Base-by-base conservation (phyloP, 2,113 vertebrate genomes). In the Cyrtonyx montezumae region DNA sequence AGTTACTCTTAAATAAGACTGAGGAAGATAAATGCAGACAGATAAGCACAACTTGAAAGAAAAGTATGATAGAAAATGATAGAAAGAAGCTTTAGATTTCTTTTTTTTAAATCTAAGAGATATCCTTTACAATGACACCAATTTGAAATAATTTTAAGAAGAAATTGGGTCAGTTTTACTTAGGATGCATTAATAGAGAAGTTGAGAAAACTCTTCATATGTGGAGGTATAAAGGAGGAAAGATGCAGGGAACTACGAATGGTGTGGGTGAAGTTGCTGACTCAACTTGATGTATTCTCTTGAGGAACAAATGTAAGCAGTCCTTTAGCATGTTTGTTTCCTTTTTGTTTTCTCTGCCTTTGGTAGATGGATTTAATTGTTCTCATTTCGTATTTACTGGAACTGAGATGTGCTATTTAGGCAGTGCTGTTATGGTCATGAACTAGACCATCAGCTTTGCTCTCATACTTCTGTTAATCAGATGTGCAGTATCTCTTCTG, bases 31-130 rank as follows among this genome's bases (percentile, higher is more conserved):
- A 94, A 62, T 4, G 6, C 84, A 88, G 69, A 46, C 56, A 87
- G 80, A 76, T 91, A 88, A 88, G 59, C 28, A 86, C 83, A 92
- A 81, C 83, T 78, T 87, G 58, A 43, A 90, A 84, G 68, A 87
- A 69, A 88, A 87, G 59, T 78, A 23, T 0, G 26, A 43, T 43
- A 17, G 7, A 43, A 43, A 79, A 28, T 42, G 76, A 76, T 45
- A 79, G 75, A 84, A 69, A 83, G 40, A 76, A 89, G 34, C 73
- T 85, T 62, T 79, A 67, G 73, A 43, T 46, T 43, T 37, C 37
- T 37, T 90, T 20, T 51, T 20, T 51, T 84, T 79, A 68, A 80
- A 95, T 95, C 59, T 73, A 56, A 28, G 63, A 66, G 53, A 21
- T n/a, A 51, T 81, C 6, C 25, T 70, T 71, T 63, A 53, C 17